These are phyloP conservation scores for Acrocephalus kingi DNA, from an alignment of 2,113 vertebrate genomes.

Conservation along the genomic window DNA sequence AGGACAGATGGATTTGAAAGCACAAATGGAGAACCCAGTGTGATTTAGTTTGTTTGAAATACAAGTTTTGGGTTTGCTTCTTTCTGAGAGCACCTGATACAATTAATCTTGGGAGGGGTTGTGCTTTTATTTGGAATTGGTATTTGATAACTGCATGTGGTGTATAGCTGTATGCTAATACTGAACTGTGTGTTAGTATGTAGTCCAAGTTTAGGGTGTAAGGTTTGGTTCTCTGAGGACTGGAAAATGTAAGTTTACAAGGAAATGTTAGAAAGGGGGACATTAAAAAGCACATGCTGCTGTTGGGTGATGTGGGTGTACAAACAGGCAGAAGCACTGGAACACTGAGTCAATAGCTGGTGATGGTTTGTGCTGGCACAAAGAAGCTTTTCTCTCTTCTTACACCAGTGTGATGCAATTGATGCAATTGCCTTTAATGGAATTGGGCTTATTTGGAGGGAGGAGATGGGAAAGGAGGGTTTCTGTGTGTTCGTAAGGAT, in stretches of 20 bases:
- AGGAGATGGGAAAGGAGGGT: background rate
- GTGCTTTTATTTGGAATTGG: background rate
- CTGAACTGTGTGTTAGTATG: background rate
- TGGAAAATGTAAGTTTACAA: background rate
- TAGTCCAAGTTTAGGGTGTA: background rate
- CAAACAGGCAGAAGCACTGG: background rate
- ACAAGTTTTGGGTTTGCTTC: fast-evolving
- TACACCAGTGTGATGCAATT: background rate
- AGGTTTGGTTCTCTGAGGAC: background rate
- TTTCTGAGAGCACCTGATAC: background rate
- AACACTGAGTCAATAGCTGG: background rate
- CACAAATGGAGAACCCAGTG: background rate
- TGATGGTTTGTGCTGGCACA: background rate
- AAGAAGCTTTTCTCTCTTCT: background rate
- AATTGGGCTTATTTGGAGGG: background rate
- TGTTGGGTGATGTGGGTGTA: background rate
- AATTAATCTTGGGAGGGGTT: background rate
- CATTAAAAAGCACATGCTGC: fast-evolving
- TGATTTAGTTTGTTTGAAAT: background rate
- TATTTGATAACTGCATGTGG: background rate
- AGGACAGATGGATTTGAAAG: background rate
- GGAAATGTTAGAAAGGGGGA: background rate
- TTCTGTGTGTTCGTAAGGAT: background rate
- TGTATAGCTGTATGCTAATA: background rate
- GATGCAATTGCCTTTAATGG: background rate